Conservation (phyloP, 2,888 invertebrate species). For the Drosophila ochracea region DNA sequence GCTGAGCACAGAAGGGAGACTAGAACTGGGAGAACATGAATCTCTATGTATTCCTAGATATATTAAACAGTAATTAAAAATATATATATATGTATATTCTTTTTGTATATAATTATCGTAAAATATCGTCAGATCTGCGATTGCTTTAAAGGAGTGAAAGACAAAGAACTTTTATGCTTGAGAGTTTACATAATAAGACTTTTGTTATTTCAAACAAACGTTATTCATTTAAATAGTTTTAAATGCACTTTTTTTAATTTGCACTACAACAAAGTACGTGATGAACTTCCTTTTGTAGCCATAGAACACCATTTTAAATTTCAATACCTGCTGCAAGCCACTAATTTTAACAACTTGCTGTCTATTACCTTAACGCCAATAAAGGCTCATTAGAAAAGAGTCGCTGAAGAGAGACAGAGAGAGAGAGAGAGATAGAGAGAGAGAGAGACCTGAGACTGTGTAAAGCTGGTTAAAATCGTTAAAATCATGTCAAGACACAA, state of each 20-base stretch:
- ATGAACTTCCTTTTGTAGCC: conserved; percentile 14
- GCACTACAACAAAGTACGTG: conserved; percentile 2
- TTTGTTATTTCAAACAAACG: not conserved
- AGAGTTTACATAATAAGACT: not conserved
- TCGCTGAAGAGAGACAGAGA: not conserved
- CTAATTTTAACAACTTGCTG: conserved; percentile 18
- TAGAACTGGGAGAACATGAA: not conserved
- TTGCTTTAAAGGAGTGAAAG: not conserved
- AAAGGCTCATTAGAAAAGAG: conserved; percentile 65
- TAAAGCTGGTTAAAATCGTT: conserved; percentile 42
- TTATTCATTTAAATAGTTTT: not conserved
- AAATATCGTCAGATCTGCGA: not conserved
- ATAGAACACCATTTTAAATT: not conserved
- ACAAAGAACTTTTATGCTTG: not conserved
- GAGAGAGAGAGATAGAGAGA: no score
- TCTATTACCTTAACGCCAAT: conserved; percentile 31
- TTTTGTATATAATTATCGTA: not conserved
- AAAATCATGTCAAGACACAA: conserved; percentile 70
- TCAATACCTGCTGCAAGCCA: not conserved
- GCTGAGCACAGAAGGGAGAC: not conserved
- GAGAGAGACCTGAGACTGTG: not conserved
- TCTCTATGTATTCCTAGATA: not conserved
- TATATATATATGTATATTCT: no score
- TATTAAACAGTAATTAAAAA: not conserved
- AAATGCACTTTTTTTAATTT: conserved; percentile 3